These are phyloP conservation scores for Ophioninae sp. DNA, from an alignment of 2,888 invertebrate genomes.

Conservation along the genomic window DNA sequence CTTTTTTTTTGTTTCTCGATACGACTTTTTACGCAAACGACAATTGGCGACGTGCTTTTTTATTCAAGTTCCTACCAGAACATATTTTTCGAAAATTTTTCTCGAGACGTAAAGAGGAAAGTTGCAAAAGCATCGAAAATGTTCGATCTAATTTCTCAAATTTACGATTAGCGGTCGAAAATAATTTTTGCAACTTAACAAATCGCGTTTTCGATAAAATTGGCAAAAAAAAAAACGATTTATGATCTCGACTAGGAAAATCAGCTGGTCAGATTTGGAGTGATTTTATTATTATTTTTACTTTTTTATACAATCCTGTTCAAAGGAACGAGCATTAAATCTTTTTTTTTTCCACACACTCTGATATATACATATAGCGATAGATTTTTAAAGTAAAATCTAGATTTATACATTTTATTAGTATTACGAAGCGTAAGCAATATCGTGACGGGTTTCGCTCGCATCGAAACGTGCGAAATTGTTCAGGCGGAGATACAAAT, in stretches of 20 bases:
- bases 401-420: conserved; percentile 74
- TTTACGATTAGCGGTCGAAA: background rate
- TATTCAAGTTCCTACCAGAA: no score
- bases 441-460: conserved; percentile 40
- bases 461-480: conserved; percentile 36
- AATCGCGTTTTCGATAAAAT: background rate
- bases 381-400: conserved; percentile 75
- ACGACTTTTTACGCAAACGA: no score
- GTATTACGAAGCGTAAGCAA: conserved; percentile 60
- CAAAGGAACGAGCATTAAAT: background rate
- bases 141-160: background rate
- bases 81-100: background rate
- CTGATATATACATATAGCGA: conserved; percentile 29
- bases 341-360: background rate
- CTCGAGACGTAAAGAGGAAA: background rate
- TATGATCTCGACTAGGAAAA: background rate
- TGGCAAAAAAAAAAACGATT: background rate
- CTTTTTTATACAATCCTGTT: background rate
- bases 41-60: no score
- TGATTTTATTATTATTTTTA: no score
- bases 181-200: background rate
- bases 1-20: no score
- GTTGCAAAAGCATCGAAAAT: background rate
- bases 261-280: background rate
- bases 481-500: conserved; percentile 10